Percentiles rank a stretch among this genome's conserved stretches.
phyloP scores from a whole-genome alignment of 2,888 invertebrate genomes.

The Sthenelais limicola region DNA sequence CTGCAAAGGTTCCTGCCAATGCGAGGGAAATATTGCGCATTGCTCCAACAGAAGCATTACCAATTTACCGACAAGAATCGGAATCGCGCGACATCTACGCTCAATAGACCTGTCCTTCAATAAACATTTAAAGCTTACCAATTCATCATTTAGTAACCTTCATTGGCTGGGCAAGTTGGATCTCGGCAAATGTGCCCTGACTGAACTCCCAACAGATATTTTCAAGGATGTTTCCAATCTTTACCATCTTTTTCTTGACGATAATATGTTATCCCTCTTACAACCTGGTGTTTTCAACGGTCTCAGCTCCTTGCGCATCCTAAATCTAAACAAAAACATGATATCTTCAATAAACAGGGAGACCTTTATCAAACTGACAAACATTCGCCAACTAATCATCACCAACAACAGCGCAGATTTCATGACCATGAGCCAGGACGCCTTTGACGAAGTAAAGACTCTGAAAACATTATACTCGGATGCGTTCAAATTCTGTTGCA shows the following conservation, averaged over 20 bases:
- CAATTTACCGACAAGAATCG: background rate
- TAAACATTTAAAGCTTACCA: background rate
- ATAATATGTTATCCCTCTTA: slow-evolving; percentile 29
- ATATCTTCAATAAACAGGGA: background rate
- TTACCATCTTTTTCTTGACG: slow-evolving; percentile 40
- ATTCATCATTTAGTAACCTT: background rate
- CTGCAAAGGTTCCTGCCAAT: background rate
- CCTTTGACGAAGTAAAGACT: slow-evolving; percentile 32
- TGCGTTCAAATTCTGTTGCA: slow-evolving; percentile 62
- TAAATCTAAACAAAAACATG: slow-evolving; percentile 19
- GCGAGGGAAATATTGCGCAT: slow-evolving; percentile 1
- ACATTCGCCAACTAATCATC: slow-evolving; percentile 24
- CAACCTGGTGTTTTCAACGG: slow-evolving; percentile 35
- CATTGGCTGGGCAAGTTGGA: slow-evolving; percentile 36
- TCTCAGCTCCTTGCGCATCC: slow-evolving; percentile 12
- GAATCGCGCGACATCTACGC: background rate
- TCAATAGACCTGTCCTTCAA: background rate
- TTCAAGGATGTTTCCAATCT: slow-evolving; percentile 37
- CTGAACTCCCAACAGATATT: background rate
- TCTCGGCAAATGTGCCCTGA: slow-evolving; percentile 20
- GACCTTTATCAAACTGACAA: background rate
- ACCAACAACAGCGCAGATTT: slow-evolving; percentile 21
- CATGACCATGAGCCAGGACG: slow-evolving; percentile 35
- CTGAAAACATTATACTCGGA: slow-evolving; percentile 52
- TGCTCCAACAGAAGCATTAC: background rate